Evolutionary conservation across 1,140 invertebrate genomes (phyloP), one percentile per base, ranked within the genome.

Genomic region (Bradynema listronoti): DNA sequence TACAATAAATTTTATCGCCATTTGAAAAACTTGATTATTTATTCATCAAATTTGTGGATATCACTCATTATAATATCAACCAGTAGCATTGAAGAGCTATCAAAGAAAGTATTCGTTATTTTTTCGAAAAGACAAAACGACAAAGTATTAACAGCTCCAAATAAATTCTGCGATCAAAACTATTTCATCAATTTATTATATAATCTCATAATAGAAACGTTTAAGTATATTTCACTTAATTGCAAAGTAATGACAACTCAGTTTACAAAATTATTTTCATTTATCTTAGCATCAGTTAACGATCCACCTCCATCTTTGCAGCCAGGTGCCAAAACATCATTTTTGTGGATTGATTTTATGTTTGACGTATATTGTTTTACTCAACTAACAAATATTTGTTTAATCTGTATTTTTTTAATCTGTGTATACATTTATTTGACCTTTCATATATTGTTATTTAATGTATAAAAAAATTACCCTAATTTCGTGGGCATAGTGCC

Each of bases 211-310:
- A n/a, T n/a, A n/a, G n/a, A n/a, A n/a, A n/a, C n/a, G n/a, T n/a
- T n/a, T n/a, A n/a, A n/a, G n/a, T n/a, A n/a, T n/a, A n/a, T n/a
- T n/a, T n/a, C n/a, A n/a, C n/a, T n/a, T n/a, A n/a, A n/a, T n/a
- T n/a, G n/a, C n/a, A n/a, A n/a, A n/a, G n/a, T n/a, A n/a, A 76
- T 76, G 73, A 75, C 73, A 42, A 75, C 75, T 27, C 73, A 76
- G 60, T 76, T 76, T 58, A 77, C 73, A 7, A 76, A 76, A 56
- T 64, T 76, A 30, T 70, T 76, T 30, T 74, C 73, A n/a, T 76
- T 76, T 52, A 76, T 76, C 57, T 65, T 76, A 11, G 73, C 73
- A n/a, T 77, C 76, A 53, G 75, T 76, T 34, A 61, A 72, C 64
- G 73, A 76, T 58, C 73, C 73, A 2, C 59, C 73, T 36, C 56